Evolutionary conservation across 1,140 invertebrate species (phyloP).

Genomic region (Neocloeon triangulifer): DNA sequence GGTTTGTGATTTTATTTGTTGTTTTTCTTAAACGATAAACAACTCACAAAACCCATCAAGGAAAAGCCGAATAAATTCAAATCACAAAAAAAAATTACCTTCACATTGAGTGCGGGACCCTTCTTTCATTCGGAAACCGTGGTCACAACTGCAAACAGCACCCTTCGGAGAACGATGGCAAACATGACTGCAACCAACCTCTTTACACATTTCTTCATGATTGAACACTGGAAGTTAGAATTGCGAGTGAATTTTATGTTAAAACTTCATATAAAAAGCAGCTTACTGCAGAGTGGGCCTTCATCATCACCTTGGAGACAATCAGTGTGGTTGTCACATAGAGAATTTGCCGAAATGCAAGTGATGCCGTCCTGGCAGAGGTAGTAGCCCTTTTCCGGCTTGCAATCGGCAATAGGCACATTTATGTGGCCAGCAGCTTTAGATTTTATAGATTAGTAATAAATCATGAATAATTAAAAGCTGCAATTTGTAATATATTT

Average conservation of each 20-base stretch:
- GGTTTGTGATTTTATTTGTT: too few species aligned
- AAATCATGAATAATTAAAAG: not conserved
- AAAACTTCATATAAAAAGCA: not conserved
- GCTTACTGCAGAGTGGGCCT: constrained; percentile 2
- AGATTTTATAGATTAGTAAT: too few species aligned
- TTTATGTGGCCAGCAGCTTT: too few species aligned
- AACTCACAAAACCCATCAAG: too few species aligned
- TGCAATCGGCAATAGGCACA: constrained; percentile 17
- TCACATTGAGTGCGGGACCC: not conserved
- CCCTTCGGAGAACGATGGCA: constrained; percentile 17
- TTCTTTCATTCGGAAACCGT: constrained; percentile 15
- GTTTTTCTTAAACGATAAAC: too few species aligned
- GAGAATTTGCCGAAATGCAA: constrained; percentile 33
- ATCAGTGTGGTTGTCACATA: constrained; percentile 18
- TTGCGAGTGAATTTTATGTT: too few species aligned
- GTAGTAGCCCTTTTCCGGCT: constrained; percentile 20
- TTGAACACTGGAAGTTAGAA: too few species aligned
- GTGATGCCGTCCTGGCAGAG: constrained; percentile 28
- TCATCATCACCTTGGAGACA: constrained; percentile 23
- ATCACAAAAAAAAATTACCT: too few species aligned
- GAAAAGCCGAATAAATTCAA: too few species aligned
- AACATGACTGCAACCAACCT: constrained; percentile 6
- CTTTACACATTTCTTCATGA: not conserved
- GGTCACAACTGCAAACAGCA: constrained; percentile 20
- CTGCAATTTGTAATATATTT: not conserved